Evolutionary conservation across 2,888 invertebrate genomes (phyloP), one percentile per base, ranked within the genome.

Genomic region (Podabrus alpinus): DNA sequence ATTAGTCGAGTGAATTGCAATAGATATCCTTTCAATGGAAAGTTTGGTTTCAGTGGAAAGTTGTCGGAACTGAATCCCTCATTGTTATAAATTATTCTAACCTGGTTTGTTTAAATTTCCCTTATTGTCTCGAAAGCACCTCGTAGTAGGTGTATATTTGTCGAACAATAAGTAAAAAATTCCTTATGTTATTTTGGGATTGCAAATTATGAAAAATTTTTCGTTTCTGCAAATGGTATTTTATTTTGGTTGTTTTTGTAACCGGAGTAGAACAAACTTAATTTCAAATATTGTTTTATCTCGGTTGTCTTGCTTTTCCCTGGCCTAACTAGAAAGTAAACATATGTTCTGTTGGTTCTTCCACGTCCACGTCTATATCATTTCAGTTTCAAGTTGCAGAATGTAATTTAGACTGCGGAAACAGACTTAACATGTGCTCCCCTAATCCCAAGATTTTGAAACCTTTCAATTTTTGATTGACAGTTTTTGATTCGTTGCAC

Each of bases 361-460:
- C 69, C 69, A 71, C 69, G 76, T 73, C 73, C 73, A 68, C 69
- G 70, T 73, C 76, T 66, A 71, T 68, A 73, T 70, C 76, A 69
- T 71, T 71, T 72, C 67, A 64, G 76, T 76, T 75, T 76, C 73
- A 71, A 73, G 76, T 76, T 76, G 68, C 76, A 16, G 71, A 68
- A 59, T 59, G 76, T 73, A 76, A 76, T 76, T 76, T 76, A 71
- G 73, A 68, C 76, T 73, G 73, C 76, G 70, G 73, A 76, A 76
- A 76, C 68, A 73, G 71, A 76, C 69, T 68, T 61, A 71, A 71
- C 76, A 73, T 73, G 66, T 76, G 73, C 71, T 76, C 68, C 68
- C 71, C 67, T 73, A 73, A 66, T 61, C 68, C 66, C 59, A 64
- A 73, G 76, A 71, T 76, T 76, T 76, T 45, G 45, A 45, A 45